phyloP scores from a whole-genome alignment of 2,113 vertebrate genomes.

The Callaeas wilsoni region DNA sequence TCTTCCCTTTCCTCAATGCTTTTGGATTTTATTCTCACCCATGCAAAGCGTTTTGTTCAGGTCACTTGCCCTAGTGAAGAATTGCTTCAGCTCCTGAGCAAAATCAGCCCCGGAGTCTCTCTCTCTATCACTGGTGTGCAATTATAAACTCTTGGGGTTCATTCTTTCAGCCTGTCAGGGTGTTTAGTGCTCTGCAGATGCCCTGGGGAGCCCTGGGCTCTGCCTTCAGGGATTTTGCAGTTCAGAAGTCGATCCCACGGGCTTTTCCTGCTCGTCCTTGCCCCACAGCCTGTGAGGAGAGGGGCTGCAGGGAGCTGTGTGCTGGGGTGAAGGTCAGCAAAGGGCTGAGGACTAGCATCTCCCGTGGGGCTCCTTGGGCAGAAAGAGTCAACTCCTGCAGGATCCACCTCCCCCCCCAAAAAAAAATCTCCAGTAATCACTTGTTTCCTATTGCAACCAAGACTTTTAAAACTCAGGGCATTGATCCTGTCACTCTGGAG shows the following conservation, averaged over 20 bases:
- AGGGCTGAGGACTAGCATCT: neutral
- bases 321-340: neutral
- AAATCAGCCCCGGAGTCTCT: neutral
- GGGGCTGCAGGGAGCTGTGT: fast-evolving
- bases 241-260: neutral
- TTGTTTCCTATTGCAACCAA: neutral
- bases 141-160: neutral
- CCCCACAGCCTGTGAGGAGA: neutral
- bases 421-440: neutral
- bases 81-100: neutral
- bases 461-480: slow-evolving; percentile 19
- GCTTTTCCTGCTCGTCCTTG: neutral
- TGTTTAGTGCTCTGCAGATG: neutral
- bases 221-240: neutral
- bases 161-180: neutral
- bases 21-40: slow-evolving; percentile 18
- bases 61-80: neutral
- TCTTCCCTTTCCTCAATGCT: neutral
- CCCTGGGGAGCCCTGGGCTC: neutral
- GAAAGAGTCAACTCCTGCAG: neutral
- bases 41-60: slow-evolving; percentile 28
- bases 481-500: slow-evolving; percentile 40
- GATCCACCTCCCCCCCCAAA: neutral
- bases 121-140: neutral
- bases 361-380: neutral